Conservation (phyloP, 2,113 vertebrate species). For the Sinocyclocheilus maitianheensis region DNA sequence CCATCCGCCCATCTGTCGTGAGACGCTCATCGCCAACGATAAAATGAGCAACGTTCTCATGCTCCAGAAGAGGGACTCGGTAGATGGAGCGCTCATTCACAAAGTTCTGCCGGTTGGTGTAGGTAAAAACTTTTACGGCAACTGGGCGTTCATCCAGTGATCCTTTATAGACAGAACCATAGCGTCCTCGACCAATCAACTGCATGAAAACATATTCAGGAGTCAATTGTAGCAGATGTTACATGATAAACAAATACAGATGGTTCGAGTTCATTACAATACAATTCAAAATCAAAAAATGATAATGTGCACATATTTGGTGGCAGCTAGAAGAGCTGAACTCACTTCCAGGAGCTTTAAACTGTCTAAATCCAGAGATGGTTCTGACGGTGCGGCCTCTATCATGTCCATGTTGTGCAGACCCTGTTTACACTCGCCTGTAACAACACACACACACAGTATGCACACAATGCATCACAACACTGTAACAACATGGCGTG, state of each 20-base stretch:
- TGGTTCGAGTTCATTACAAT: conserved; percentile 5
- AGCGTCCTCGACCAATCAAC: conserved; percentile 95
- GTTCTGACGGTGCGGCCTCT: conserved; percentile 92
- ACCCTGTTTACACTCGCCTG: conserved; percentile 91
- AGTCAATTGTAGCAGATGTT: conserved; percentile 14
- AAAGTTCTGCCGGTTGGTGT: conserved; percentile 94
- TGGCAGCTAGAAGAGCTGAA: not conserved
- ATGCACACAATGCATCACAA: not conserved
- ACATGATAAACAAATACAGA: conserved; percentile 30
- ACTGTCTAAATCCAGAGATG: conserved; percentile 94
- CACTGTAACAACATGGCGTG: not conserved
- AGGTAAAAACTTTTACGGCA: conserved; percentile 95
- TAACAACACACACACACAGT: conserved; percentile 4
- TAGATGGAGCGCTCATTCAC: conserved; percentile 97
- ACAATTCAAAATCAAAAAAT: conserved; percentile 1
- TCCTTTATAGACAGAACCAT: conserved; percentile 93
- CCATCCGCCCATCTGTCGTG: conserved; percentile 88
- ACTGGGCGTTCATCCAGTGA: conserved; percentile 94
- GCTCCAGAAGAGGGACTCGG: conserved; percentile 94
- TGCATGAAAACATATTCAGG: conserved; percentile 60
- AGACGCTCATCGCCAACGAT: conserved; percentile 93
- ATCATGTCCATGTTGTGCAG: conserved; percentile 98
- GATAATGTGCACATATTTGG: not conserved
- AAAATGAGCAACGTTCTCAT: conserved; percentile 94
- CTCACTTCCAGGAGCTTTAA: conserved; percentile 94